phyloP scores from a whole-genome alignment of 2,113 vertebrate genomes.

The Climacteris rufus region DNA sequence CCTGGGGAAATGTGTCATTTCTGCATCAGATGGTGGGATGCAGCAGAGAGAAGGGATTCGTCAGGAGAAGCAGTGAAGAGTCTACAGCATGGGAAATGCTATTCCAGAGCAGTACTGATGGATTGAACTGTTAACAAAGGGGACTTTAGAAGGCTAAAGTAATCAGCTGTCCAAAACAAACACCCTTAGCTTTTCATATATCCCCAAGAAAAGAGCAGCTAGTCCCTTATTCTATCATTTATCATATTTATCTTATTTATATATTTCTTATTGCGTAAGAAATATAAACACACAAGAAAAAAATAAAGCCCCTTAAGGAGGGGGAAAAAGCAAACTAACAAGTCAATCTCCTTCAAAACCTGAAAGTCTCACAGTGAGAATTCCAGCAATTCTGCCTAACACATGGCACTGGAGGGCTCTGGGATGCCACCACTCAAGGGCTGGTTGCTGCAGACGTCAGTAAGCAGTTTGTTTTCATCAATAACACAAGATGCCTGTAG shows the following conservation, averaged over 20 bases:
- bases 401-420: background rate
- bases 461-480: slow-evolving; percentile 29
- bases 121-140: background rate
- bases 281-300: background rate
- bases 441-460: background rate
- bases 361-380: background rate
- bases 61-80: background rate
- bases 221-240: background rate
- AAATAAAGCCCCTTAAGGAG: background rate
- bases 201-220: background rate
- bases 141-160: background rate
- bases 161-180: background rate
- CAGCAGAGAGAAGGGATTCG: background rate
- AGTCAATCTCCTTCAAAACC: background rate
- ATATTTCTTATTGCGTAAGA: background rate
- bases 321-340: background rate
- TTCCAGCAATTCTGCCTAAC: background rate
- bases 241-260: background rate
- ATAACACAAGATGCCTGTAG: slow-evolving; percentile 1
- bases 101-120: background rate
- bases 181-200: background rate
- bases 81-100: background rate
- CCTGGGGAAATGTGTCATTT: fast-evolving
- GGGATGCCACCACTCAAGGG: background rate
- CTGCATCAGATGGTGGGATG: fast-evolving